Evolutionary conservation across 2,888 invertebrate species (phyloP).

Genomic region (Agrotis segetum): DNA sequence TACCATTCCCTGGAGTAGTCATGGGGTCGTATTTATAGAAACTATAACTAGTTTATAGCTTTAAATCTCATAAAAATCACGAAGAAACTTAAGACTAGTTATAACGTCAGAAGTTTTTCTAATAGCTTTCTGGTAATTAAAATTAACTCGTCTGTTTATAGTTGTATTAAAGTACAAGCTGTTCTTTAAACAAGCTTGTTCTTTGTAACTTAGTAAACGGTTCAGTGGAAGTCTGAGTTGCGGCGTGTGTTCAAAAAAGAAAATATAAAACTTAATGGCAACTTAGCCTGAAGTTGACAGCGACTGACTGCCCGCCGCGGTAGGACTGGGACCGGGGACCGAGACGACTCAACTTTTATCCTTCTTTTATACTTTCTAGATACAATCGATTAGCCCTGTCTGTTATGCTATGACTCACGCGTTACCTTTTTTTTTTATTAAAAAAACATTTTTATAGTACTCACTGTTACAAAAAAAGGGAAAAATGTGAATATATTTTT

Average conservation of each 20-base stretch:
- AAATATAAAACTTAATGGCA: conserved; percentile 76
- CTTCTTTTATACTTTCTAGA: conserved; percentile 51
- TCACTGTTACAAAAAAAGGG: conserved; percentile 11
- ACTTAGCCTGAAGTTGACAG: conserved; percentile 86
- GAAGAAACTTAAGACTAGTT: conserved; percentile 10
- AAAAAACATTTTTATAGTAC: conserved; percentile 11
- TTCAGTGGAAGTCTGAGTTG: conserved; percentile 60
- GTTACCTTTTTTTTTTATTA: conserved; percentile 30
- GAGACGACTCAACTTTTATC: conserved; percentile 66
- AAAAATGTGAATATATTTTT: neutral
- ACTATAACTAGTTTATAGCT: conserved; percentile 1
- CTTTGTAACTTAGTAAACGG: conserved; percentile 54
- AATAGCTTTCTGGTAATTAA: conserved; percentile 27
- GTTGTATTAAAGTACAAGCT: conserved; percentile 11
- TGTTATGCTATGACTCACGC: conserved; percentile 33
- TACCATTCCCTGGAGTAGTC: conserved; percentile 15
- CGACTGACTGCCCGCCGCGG: conserved; percentile 72
- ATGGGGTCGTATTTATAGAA: conserved; percentile 33
- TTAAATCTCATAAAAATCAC: conserved; percentile 14
- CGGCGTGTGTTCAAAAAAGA: conserved; percentile 67
- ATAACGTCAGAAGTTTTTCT: neutral
- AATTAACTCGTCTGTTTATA: conserved; percentile 4
- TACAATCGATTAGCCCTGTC: conserved; percentile 51
- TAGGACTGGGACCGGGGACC: conserved; percentile 54
- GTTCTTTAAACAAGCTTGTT: conserved; percentile 38